Conservation (phyloP, 2,113 vertebrate species). For the Chaetodon trifascialis region DNA sequence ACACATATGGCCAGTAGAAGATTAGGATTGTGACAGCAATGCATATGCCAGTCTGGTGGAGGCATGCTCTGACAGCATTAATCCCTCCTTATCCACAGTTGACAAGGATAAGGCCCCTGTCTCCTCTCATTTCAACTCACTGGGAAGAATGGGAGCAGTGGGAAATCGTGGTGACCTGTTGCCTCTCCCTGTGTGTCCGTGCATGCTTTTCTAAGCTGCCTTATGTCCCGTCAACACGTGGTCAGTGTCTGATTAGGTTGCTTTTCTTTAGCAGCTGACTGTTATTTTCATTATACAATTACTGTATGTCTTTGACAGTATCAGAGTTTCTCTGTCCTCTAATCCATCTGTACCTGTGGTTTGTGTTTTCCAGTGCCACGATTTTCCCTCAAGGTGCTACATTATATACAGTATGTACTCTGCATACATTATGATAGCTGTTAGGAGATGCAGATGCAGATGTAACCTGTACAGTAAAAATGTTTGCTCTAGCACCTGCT, state of each 20-base stretch:
- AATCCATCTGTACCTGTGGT: not conserved
- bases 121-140: constrained; percentile 42
- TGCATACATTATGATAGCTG: not conserved
- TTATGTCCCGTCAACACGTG: not conserved
- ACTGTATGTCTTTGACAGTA: not conserved
- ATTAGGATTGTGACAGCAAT: constrained; percentile 46
- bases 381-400: not conserved
- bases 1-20: constrained; percentile 50
- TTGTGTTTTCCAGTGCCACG: not conserved
- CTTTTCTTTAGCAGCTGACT: constrained; percentile 6
- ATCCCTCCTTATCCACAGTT: constrained; percentile 62
- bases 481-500: not conserved
- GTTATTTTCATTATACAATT: not conserved
- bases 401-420: not conserved
- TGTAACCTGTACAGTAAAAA: not conserved
- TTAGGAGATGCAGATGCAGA: not conserved
- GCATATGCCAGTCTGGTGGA: constrained; percentile 43
- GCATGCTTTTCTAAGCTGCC: not conserved
- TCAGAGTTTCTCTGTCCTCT: not conserved
- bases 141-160: constrained; percentile 28
- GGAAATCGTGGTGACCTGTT: constrained; percentile 24
- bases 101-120: constrained; percentile 61
- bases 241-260: constrained; percentile 18
- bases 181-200: constrained; percentile 8
- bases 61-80: constrained; percentile 54